Conservation (phyloP, 2,888 invertebrate genomes). For the Xanthia icteritia region DNA sequence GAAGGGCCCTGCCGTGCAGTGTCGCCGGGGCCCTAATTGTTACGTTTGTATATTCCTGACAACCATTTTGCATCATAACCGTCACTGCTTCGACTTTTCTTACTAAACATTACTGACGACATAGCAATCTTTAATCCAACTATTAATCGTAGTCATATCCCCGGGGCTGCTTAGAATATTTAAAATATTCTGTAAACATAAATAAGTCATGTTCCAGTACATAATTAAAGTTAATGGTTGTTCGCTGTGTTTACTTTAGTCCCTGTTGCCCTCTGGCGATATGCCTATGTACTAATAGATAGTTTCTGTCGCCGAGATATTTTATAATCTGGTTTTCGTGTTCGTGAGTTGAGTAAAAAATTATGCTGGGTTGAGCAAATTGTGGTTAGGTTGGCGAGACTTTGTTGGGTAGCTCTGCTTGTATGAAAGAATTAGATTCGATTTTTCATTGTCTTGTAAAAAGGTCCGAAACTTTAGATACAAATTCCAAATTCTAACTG, state of each 20-base stretch:
- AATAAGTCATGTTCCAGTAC: constrained; percentile 59
- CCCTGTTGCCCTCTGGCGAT: constrained; percentile 24
- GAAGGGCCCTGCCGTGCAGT: neutral
- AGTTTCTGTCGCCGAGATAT: constrained; percentile 47
- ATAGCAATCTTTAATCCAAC: constrained; percentile 46
- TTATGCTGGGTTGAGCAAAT: neutral
- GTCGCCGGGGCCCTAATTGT: neutral
- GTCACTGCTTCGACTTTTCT: neutral
- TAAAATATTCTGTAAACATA: constrained; percentile 55
- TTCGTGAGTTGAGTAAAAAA: constrained; percentile 47
- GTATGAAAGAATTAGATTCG: neutral
- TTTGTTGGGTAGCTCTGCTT: neutral
- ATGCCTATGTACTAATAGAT: constrained; percentile 42
- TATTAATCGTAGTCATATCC: constrained; percentile 49
- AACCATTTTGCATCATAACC: neutral
- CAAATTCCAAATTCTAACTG: neutral
- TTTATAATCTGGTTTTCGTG: constrained; percentile 52
- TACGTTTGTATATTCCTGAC: neutral
- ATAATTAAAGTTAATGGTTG: constrained; percentile 59
- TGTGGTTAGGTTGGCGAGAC: neutral
- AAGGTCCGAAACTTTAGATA: neutral
- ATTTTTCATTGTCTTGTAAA: neutral
- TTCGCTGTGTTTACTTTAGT: constrained; percentile 53
- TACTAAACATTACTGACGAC: constrained; percentile 5
- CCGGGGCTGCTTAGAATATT: constrained; percentile 43